Evolutionary conservation across 2,797 vertebrate species (phyloP).

Genomic region (Moxostoma hubbsi): DNA sequence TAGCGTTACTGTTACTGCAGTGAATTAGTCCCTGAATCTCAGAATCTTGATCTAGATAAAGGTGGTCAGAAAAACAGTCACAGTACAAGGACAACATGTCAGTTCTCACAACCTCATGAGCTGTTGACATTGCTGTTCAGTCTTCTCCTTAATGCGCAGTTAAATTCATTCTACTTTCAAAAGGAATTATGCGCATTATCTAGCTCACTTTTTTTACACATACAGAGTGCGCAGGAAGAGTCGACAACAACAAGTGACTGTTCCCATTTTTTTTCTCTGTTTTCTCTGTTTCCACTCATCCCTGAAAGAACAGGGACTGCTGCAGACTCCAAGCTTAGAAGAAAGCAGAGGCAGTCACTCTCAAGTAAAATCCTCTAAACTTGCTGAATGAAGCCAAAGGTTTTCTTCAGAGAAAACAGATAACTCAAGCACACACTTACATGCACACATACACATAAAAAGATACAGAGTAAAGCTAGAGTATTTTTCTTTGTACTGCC

Average conservation of each 20-base stretch:
- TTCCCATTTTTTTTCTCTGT: constrained; percentile 32
- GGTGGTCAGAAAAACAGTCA: neutral
- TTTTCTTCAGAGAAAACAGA: constrained; percentile 43
- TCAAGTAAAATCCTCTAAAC: constrained; percentile 47
- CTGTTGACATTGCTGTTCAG: neutral
- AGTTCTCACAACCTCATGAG: constrained; percentile 8
- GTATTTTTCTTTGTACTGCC: constrained; percentile 30
- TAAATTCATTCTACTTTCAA: constrained; percentile 33
- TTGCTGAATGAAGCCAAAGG: constrained; percentile 49
- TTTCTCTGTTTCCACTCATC: constrained; percentile 27
- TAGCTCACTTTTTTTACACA: constrained; percentile 9
- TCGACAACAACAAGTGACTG: constrained; percentile 38
- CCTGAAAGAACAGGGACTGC: constrained; percentile 24
- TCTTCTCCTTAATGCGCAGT: neutral
- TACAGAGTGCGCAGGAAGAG: neutral
- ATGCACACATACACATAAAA: constrained; percentile 33
- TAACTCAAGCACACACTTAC: constrained; percentile 14
- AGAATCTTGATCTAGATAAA: constrained; percentile 8
- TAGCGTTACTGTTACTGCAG: no score
- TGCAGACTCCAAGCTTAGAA: constrained; percentile 35
- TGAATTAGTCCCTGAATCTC: neutral
- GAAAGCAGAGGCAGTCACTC: constrained; percentile 30
- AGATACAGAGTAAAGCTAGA: constrained; percentile 21
- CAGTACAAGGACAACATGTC: constrained; percentile 6
- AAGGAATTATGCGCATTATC: constrained; percentile 28